phyloP scores from a whole-genome alignment of 2,113 vertebrate genomes.

The Scortum barcoo region DNA sequence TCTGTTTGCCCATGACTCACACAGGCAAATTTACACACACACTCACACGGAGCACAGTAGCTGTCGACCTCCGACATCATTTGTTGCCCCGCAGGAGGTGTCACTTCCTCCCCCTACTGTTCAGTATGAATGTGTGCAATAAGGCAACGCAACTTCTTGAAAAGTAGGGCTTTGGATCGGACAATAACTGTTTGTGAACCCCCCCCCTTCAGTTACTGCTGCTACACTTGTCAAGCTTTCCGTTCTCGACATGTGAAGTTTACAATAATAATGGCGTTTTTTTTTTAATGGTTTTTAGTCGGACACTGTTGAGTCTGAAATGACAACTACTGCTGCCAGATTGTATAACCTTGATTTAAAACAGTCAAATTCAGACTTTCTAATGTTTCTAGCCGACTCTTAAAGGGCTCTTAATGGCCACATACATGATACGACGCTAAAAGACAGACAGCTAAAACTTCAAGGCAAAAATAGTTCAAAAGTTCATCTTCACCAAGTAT shows the following conservation, averaged over 20 bases:
- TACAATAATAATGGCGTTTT: background rate
- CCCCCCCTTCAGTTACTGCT: background rate
- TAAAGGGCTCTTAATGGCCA: background rate
- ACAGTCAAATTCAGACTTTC: too few relatives aligned
- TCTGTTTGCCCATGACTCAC: background rate
- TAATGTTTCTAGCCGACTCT: background rate
- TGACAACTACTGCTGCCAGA: background rate
- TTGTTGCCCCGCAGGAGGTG: background rate
- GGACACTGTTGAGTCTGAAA: background rate
- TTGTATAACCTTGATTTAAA: background rate
- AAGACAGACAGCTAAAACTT: background rate
- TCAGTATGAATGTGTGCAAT: slow-evolving; percentile 34
- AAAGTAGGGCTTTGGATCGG: slow-evolving; percentile 19
- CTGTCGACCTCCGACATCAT: slow-evolving; percentile 15
- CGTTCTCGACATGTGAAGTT: background rate
- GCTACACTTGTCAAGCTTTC: slow-evolving; percentile 11
- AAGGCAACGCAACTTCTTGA: slow-evolving; percentile 55
- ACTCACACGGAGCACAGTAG: slow-evolving; percentile 3
- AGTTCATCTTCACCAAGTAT: background rate
- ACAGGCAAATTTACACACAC: background rate
- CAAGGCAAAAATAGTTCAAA: background rate
- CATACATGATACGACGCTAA: background rate
- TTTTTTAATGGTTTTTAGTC: background rate
- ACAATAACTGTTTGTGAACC: background rate
- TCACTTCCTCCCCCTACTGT: background rate